phyloP scores from a whole-genome alignment of 2,113 vertebrate species.

The Choloepus hoffmanni region DNA sequence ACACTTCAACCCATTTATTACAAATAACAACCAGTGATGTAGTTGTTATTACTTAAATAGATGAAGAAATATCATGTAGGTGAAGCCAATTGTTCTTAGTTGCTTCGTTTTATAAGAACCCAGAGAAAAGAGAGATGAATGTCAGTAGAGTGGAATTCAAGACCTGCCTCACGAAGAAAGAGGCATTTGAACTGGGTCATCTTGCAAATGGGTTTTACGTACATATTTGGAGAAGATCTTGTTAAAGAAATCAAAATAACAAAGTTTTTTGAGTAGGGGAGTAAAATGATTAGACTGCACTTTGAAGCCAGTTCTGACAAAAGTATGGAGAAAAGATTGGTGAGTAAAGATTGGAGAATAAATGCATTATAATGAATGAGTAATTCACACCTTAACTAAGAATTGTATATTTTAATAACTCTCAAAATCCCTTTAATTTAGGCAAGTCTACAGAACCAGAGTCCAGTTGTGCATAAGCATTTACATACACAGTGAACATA shows the following conservation, averaged over 20 bases:
- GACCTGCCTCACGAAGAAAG: background rate
- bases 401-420: background rate
- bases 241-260: background rate
- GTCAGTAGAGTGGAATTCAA: background rate
- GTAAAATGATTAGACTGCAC: background rate
- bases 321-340: background rate
- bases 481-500: background rate
- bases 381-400: background rate
- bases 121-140: constrained; percentile 38
- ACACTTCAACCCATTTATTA: background rate
- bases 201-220: background rate
- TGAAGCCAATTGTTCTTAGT: background rate
- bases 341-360: background rate
- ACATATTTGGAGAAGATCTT: background rate
- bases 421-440: background rate
- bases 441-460: background rate
- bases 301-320: constrained; percentile 6
- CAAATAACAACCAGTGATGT: background rate
- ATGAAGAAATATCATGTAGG: background rate
- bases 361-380: background rate
- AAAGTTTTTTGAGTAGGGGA: background rate
- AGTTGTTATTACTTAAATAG: constrained; percentile 3
- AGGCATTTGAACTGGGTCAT: constrained; percentile 5
- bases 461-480: background rate
- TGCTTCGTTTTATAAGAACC: background rate